These are phyloP conservation scores for Aplocera efformata DNA, from an alignment of 2,888 invertebrate species.

Conservation along the genomic window DNA sequence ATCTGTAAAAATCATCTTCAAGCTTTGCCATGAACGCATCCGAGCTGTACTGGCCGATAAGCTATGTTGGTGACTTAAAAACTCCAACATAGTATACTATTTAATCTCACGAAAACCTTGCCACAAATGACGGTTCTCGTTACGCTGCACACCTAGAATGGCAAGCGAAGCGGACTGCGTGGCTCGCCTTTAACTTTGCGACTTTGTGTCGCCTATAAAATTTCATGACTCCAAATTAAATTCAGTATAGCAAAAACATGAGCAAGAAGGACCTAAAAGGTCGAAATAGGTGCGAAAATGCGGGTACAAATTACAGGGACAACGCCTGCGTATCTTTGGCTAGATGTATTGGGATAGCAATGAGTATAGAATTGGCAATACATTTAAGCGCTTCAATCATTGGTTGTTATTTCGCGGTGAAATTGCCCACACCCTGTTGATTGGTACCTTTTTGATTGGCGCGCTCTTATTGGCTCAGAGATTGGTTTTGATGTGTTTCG, in stretches of 20 bases:
- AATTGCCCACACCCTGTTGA: slow-evolving; percentile 17
- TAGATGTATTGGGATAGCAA: slow-evolving; percentile 10
- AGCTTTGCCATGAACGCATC: too few species aligned
- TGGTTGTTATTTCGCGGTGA: slow-evolving; percentile 26
- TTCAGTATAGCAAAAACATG: not conserved
- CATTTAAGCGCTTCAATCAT: slow-evolving; percentile 36
- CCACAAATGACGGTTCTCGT: too few species aligned
- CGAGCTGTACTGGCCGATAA: too few species aligned
- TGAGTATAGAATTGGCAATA: slow-evolving; percentile 27
- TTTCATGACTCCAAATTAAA: slow-evolving; percentile 16
- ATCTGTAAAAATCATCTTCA: too few species aligned
- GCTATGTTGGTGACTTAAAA: too few species aligned
- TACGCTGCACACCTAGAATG: too few species aligned
- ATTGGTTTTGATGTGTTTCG: slow-evolving; percentile 36
- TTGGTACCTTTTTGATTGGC: slow-evolving; percentile 22
- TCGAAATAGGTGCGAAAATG: slow-evolving; percentile 6
- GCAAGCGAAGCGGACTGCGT: too few species aligned
- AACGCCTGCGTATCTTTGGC: slow-evolving; percentile 1
- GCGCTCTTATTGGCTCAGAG: slow-evolving; percentile 18
- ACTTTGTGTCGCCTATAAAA: slow-evolving; percentile 7
- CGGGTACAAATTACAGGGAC: slow-evolving; percentile 10
- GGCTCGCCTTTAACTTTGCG: too few species aligned
- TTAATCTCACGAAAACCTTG: too few species aligned
- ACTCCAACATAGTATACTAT: too few species aligned
- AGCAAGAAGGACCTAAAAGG: not conserved